A percentile compares a stretch with the other conserved stretches of the same genome.
phyloP scores from a whole-genome alignment of 2,888 invertebrate genomes.

The Heliconius aoede region DNA sequence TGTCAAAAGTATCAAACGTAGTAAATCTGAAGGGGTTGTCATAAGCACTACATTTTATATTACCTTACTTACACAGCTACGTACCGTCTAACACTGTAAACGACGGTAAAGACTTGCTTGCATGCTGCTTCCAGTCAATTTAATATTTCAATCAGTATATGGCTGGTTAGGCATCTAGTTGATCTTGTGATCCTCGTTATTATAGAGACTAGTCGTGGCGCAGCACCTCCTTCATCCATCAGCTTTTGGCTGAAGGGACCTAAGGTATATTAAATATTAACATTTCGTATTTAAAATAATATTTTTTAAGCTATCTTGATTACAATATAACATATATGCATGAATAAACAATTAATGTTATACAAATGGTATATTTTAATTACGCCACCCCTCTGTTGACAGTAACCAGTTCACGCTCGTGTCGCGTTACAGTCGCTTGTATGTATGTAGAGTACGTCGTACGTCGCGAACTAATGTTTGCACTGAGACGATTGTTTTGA shows the following conservation, averaged over 20 bases:
- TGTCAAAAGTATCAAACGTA: neutral
- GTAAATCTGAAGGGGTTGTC: neutral
- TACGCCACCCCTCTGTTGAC: conserved; percentile 37
- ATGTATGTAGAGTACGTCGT: conserved; percentile 15
- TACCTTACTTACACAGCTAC: conserved; percentile 1
- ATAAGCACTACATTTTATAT: conserved; percentile 10
- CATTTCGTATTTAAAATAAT: neutral
- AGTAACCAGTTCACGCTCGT: conserved; percentile 37
- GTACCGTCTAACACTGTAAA: neutral
- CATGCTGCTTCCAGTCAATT: neutral
- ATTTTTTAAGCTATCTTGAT: neutral
- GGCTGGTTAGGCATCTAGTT: neutral
- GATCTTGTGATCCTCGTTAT: neutral
- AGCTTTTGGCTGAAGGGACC: no score
- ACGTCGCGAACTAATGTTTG: conserved; percentile 41
- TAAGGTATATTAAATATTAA: no score
- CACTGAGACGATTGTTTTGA: conserved; percentile 46
- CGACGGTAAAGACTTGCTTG: neutral
- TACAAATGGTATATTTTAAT: conserved; percentile 44
- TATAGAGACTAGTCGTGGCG: neutral
- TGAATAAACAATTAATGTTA: conserved; percentile 20
- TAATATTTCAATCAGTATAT: neutral
- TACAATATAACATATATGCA: neutral
- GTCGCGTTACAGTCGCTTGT: conserved; percentile 38
- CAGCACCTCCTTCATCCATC: no score